Percentiles rank a stretch among this genome's conserved stretches.
These are phyloP conservation scores for Galleria mellonella DNA, from an alignment of 1,140 invertebrate genomes.

Conservation along the genomic window DNA sequence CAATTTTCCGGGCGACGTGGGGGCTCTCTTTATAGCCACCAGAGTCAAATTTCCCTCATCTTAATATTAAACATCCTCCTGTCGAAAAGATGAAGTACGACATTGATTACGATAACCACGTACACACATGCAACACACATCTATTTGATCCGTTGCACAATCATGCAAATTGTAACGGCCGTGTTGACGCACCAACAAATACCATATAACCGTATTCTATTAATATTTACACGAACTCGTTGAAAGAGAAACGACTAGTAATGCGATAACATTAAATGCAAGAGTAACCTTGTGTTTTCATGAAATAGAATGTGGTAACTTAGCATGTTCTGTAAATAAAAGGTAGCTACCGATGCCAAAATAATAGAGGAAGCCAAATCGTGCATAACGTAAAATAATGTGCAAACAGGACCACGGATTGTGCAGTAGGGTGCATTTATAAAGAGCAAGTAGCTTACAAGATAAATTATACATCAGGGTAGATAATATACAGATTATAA, in stretches of 20 bases:
- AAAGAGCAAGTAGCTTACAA: constrained; percentile 15
- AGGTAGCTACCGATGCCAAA: constrained; percentile 28
- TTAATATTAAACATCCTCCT: constrained; percentile 64
- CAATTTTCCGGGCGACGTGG: constrained; percentile 46
- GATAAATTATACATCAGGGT: constrained; percentile 14
- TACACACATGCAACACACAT: constrained; percentile 73
- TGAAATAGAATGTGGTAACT: constrained; percentile 45
- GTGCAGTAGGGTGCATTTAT: constrained; percentile 36
- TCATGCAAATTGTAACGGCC: constrained; percentile 54
- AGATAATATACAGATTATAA: constrained; percentile 11
- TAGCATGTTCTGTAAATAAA: constrained; percentile 37
- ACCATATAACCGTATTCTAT: constrained; percentile 21
- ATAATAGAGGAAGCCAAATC: constrained; percentile 39
- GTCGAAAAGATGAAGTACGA: constrained; percentile 68
- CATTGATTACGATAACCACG: constrained; percentile 55
- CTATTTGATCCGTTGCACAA: constrained; percentile 59
- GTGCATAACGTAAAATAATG: constrained; percentile 50
- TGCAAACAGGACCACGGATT: constrained; percentile 54
- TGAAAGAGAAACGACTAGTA: constrained; percentile 31
- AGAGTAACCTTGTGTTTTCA: constrained; percentile 45
- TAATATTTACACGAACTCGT: constrained; percentile 45
- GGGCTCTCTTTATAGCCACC: constrained; percentile 43
- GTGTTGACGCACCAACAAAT: not conserved
- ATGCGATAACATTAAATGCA: constrained; percentile 54
- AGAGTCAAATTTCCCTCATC: constrained; percentile 66